phyloP scores from a whole-genome alignment of 2,113 vertebrate genomes.

The Periophthalmodon schlosseri region DNA sequence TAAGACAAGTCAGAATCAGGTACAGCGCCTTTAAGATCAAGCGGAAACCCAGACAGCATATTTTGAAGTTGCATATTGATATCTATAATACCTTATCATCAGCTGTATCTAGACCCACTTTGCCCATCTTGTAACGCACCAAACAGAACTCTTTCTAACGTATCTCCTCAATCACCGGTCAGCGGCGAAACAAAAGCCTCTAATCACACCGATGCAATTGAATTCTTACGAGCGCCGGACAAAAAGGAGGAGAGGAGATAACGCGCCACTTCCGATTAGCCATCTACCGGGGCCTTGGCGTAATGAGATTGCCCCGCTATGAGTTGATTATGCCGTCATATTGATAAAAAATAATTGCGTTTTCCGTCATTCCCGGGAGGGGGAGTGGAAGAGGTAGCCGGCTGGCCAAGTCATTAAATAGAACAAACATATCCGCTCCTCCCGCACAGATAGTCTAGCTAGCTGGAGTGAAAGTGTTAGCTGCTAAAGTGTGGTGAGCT shows the following conservation, averaged over 20 bases:
- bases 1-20: too few species aligned
- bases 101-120: constrained; percentile 25
- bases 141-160: constrained; percentile 32
- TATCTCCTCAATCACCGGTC: constrained; percentile 51
- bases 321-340: constrained; percentile 65
- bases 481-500: too few species aligned
- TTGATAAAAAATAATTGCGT: constrained; percentile 66
- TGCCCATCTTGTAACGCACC: constrained; percentile 18
- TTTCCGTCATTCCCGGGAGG: constrained; percentile 58
- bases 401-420: constrained; percentile 28
- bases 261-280: constrained; percentile 55
- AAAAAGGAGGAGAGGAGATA: constrained; percentile 61
- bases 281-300: constrained; percentile 45
- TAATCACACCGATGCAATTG: constrained; percentile 65
- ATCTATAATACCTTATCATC: background rate
- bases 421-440: constrained; percentile 9
- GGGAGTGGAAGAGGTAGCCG: constrained; percentile 27
- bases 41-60: too few species aligned
- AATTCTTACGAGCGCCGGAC: constrained; percentile 52
- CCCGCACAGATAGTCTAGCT: background rate
- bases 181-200: constrained; percentile 44
- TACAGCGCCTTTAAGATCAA: too few species aligned
- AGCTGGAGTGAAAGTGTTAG: constrained; percentile 1
- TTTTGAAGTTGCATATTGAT: background rate
- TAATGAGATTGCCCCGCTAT: constrained; percentile 64